phyloP scores from a whole-genome alignment of 1,140 invertebrate species.

The Philaenus spumarius region DNA sequence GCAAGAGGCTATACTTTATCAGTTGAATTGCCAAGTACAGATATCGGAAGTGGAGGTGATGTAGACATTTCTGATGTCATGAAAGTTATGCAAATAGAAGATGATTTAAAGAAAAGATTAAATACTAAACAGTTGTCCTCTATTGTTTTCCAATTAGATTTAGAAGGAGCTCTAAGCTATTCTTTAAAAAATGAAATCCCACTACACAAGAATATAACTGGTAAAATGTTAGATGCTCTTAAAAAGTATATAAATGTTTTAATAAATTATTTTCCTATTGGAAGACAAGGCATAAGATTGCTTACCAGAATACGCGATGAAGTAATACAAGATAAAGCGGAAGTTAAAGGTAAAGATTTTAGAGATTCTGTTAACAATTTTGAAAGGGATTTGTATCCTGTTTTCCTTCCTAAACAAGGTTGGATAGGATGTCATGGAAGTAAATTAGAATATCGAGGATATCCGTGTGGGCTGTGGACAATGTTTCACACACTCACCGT shows the following conservation, averaged over 20 bases:
- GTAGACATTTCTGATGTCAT: constrained; percentile 16
- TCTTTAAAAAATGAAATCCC: constrained; percentile 75
- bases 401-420: constrained; percentile 50
- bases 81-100: constrained; percentile 28
- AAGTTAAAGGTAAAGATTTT: constrained; percentile 52
- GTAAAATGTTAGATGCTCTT: constrained; percentile 61
- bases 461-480: constrained; percentile 92
- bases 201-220: constrained; percentile 55
- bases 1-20: constrained; percentile 37
- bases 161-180: constrained; percentile 76
- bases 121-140: constrained; percentile 40
- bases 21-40: constrained; percentile 6
- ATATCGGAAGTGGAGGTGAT: constrained; percentile 7
- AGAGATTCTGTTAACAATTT: constrained; percentile 44
- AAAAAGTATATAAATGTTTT: constrained; percentile 64
- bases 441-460: constrained; percentile 66
- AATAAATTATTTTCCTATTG: constrained; percentile 64
- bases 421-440: constrained; percentile 85
- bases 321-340: constrained; percentile 36
- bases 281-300: constrained; percentile 54
- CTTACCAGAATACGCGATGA: constrained; percentile 48
- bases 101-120: constrained; percentile 32
- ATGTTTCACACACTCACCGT: constrained; percentile 92
- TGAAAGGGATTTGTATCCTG: constrained; percentile 42
- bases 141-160: constrained; percentile 70